phyloP scores from a whole-genome alignment of 2,888 invertebrate species.

The Eilema sororculum region DNA sequence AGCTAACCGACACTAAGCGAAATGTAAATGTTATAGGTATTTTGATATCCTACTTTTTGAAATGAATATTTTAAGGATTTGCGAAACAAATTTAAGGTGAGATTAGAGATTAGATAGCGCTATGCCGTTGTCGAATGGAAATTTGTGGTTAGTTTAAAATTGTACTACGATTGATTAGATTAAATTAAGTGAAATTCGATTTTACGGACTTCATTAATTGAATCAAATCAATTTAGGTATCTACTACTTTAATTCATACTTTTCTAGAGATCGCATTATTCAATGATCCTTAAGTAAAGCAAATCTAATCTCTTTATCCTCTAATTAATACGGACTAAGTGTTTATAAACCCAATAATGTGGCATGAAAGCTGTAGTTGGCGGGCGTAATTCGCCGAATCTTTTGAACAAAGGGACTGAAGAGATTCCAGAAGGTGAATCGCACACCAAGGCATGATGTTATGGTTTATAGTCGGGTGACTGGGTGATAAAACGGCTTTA shows the following conservation, averaged over 20 bases:
- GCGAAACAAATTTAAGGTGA: slow-evolving; percentile 32
- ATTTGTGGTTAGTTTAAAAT: not conserved
- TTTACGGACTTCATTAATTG: not conserved
- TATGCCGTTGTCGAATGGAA: not conserved
- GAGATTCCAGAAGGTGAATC: slow-evolving; percentile 48
- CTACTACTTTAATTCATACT: not conserved
- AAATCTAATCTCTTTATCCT: not conserved
- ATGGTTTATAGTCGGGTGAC: slow-evolving; percentile 55
- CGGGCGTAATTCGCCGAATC: slow-evolving; percentile 44
- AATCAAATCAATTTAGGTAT: not conserved
- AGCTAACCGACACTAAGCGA: slow-evolving; percentile 24
- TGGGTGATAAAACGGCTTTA: slow-evolving; percentile 69
- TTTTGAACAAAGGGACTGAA: slow-evolving; percentile 51
- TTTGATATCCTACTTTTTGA: slow-evolving; percentile 39
- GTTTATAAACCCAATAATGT: slow-evolving; percentile 4
- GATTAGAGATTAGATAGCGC: not conserved
- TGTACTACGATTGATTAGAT: too few species aligned
- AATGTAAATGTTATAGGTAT: slow-evolving; percentile 34
- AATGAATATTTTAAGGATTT: slow-evolving; percentile 40
- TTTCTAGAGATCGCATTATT: not conserved
- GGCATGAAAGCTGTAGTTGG: slow-evolving; percentile 26
- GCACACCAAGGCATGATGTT: slow-evolving; percentile 39
- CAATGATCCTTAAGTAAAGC: not conserved
- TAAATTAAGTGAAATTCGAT: not conserved
- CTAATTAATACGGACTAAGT: not conserved